A percentile compares a stretch with the other conserved stretches of the same genome.
Conservation (phyloP, 2,797 vertebrate genomes). For the Helicolenus hilgendorfi region DNA sequence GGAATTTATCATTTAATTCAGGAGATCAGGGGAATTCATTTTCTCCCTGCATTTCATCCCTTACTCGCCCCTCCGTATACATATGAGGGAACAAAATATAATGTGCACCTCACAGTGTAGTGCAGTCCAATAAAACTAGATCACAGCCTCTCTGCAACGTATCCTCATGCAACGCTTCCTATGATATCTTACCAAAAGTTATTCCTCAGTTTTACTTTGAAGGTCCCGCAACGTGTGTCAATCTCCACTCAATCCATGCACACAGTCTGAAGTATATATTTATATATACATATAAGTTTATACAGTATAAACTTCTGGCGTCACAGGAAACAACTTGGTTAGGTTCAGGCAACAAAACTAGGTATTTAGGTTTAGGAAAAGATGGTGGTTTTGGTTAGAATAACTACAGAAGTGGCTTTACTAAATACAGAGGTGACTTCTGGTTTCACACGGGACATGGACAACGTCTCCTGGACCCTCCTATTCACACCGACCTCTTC, state of each 20-base stretch:
- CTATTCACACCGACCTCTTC: not conserved
- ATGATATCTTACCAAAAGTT: too few relatives aligned
- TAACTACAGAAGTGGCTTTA: not conserved
- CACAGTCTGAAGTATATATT: too few relatives aligned
- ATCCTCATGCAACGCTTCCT: too few relatives aligned
- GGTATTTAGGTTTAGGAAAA: too few relatives aligned
- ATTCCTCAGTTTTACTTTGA: too few relatives aligned
- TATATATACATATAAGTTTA: too few relatives aligned
- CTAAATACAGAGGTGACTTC: not conserved
- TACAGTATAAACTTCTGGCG: too few relatives aligned
- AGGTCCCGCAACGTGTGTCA: too few relatives aligned
- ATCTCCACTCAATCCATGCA: too few relatives aligned
- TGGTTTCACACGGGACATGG: not conserved
- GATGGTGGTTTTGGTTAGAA: too few relatives aligned
- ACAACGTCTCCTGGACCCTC: not conserved
- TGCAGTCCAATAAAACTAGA: not conserved
- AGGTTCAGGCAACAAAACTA: too few relatives aligned
- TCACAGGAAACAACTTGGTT: too few relatives aligned
- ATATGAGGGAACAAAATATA: not conserved
- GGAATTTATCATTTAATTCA: constrained; percentile 16
- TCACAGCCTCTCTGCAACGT: not conserved
- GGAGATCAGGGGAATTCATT: constrained; percentile 15
- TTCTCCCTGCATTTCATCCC: not conserved
- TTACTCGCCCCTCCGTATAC: not conserved
- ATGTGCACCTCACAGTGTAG: not conserved